Evolutionary conservation across 2,113 vertebrate genomes (phyloP), one percentile per base, ranked within the genome.

Genomic region (Recurvirostra avosetta): DNA sequence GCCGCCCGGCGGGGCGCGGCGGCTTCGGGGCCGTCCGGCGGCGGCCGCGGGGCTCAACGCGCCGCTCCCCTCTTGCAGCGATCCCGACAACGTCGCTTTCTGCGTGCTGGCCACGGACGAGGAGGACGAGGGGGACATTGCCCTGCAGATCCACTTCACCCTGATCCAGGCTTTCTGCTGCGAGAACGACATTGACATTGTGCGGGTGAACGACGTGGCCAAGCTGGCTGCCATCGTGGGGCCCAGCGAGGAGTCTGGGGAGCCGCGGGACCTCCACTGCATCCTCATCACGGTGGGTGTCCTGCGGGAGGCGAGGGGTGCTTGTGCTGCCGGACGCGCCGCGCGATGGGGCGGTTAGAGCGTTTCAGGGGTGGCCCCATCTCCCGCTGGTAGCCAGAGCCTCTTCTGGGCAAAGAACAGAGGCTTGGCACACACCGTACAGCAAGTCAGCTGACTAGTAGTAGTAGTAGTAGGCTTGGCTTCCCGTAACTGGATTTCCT

Each of bases 91-190:
- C 47, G 99, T 99, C 63, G 99, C 99, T 1, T 99, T 99, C 93
- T 99, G 99, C 73, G 98, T 99, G 72, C 98, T 99, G 97, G 99
- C 99, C 19, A 97, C 99, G 0, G 99, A 99, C 8, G 99, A 99
- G 89, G 99, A 99, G 88, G 99, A 99, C 43, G 98, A 99, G 91
- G 99, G 99, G 15, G 99, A 99, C 93, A 99, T 99, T 6, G 99
- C 99, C 4, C 98, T 99, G 73, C 99, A 99, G 97, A 99, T 99
- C 92, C 99, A 99, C 96, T 99, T 99, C 97, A 99, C 99, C 5
- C 98, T 99, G 74, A 99, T 99, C 89, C 99, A 99, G 95, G 99
- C 99, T 2, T 99, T 99, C 96, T 99, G 99, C 97, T 99, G 99
- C 32, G 99, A 99, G 95, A 99, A 99, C 50, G 99, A 99, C 96